Evolutionary conservation across 92 coral and sea anemone genomes (phyloP).

Genomic region (Phenganax stokvisi): DNA sequence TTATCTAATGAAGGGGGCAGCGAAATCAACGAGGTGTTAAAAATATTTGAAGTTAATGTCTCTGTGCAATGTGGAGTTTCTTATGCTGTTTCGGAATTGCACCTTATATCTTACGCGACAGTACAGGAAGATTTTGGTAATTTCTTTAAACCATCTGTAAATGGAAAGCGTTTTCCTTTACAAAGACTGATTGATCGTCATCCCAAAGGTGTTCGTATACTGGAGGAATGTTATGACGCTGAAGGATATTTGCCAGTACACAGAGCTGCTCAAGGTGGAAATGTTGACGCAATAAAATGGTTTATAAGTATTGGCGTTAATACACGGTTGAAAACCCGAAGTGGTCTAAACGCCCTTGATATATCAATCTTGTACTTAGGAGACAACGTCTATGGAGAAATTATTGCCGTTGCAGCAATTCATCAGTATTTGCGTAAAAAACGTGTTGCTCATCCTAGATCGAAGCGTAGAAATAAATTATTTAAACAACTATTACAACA

Average conservation of each 20-base stretch:
- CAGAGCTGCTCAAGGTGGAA: conserved; percentile 65
- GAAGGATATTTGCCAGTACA: conserved; percentile 54
- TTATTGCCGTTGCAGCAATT: not conserved
- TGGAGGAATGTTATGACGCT: conserved; percentile 46
- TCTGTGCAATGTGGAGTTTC: conserved; percentile 48
- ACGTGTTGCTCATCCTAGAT: not conserved
- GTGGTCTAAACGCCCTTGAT: conserved; percentile 35
- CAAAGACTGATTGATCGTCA: conserved; percentile 41
- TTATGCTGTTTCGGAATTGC: conserved; percentile 53
- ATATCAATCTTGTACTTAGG: not conserved
- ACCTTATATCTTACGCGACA: conserved; percentile 48
- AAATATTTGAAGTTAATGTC: conserved; percentile 25
- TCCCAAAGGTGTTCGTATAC: conserved; percentile 37
- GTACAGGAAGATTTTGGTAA: conserved; percentile 38
- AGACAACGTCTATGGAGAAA: not conserved
- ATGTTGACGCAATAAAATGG: conserved; percentile 41
- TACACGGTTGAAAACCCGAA: conserved; percentile 27
- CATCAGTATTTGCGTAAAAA: not conserved
- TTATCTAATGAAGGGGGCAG: not conserved
- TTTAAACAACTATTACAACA: not conserved
- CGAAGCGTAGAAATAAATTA: not conserved
- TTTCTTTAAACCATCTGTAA: conserved; percentile 26
- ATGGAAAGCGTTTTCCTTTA: conserved; percentile 16
- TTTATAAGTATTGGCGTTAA: conserved; percentile 58
- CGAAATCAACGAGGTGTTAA: not conserved